These are phyloP conservation scores for Apeira syringaria DNA, from an alignment of 2,888 invertebrate species.

Conservation along the genomic window DNA sequence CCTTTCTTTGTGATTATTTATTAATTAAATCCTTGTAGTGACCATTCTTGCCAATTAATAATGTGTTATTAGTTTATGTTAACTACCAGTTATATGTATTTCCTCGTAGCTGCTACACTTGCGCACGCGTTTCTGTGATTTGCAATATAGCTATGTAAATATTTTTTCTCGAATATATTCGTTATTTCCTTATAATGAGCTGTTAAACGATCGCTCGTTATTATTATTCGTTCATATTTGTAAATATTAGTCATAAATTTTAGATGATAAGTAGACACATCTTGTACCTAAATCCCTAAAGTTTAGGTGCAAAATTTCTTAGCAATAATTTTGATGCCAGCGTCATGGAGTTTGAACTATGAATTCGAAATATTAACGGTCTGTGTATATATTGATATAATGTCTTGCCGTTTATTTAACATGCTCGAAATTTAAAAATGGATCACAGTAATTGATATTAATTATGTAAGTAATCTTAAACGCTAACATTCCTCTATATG, in stretches of 20 bases:
- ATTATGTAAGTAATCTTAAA: constrained; percentile 71
- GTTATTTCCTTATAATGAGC: constrained; percentile 74
- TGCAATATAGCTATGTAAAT: constrained; percentile 78
- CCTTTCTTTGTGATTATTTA: constrained; percentile 18
- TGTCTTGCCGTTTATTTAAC: constrained; percentile 54
- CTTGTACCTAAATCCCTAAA: constrained; percentile 76
- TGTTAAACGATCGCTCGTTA: constrained; percentile 57
- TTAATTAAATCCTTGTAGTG: constrained; percentile 11
- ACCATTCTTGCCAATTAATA: constrained; percentile 28
- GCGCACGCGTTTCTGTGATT: constrained; percentile 77
- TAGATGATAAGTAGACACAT: constrained; percentile 76
- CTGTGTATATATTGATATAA: constrained; percentile 68
- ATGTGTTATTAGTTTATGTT: constrained; percentile 24
- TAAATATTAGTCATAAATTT: constrained; percentile 71
- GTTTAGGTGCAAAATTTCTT: constrained; percentile 68
- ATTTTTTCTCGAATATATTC: constrained; percentile 68
- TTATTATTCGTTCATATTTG: constrained; percentile 67
- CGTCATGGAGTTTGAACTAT: constrained; percentile 61
- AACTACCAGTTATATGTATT: constrained; percentile 23
- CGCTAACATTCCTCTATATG: constrained; percentile 76
- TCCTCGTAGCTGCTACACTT: constrained; percentile 47
- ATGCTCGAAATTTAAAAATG: constrained; percentile 46
- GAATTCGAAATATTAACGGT: constrained; percentile 61
- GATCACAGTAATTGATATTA: constrained; percentile 54
- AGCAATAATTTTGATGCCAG: constrained; percentile 82